Evolutionary conservation across 2,113 vertebrate genomes (phyloP).

Genomic region (Dasypus novemcinctus): DNA sequence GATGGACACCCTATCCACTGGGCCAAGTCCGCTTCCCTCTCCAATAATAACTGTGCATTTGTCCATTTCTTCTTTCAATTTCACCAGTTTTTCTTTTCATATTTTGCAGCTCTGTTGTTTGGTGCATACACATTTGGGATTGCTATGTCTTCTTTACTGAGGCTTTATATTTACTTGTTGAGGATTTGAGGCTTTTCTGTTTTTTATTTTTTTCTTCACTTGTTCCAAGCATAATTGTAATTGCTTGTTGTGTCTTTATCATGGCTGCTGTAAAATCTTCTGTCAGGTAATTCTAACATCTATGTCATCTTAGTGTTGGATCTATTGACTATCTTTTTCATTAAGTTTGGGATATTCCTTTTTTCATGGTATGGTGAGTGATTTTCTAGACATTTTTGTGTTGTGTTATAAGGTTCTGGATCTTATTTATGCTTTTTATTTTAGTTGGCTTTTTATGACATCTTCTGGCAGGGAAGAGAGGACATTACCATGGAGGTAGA

Average conservation of each 20-base stretch:
- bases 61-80: too few relatives aligned
- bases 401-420: not conserved
- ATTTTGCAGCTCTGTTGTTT: too few relatives aligned
- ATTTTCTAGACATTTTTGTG: not conserved
- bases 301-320: not conserved
- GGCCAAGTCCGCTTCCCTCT: too few relatives aligned
- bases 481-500: not conserved
- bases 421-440: not conserved
- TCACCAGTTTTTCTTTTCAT: too few relatives aligned
- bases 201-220: not conserved
- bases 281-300: not conserved
- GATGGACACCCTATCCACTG: too few relatives aligned
- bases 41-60: too few relatives aligned
- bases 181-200: not conserved
- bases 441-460: not conserved
- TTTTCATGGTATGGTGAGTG: not conserved
- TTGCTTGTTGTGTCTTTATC: not conserved
- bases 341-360: not conserved
- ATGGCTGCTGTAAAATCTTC: not conserved
- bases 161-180: not conserved
- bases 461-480: not conserved
- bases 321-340: not conserved
- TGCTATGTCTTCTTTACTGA: not conserved
- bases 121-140: too few relatives aligned
- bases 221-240: not conserved